Base-by-base conservation (phyloP, 2,113 vertebrate genomes). In the Neolamprologus modestus region DNA sequence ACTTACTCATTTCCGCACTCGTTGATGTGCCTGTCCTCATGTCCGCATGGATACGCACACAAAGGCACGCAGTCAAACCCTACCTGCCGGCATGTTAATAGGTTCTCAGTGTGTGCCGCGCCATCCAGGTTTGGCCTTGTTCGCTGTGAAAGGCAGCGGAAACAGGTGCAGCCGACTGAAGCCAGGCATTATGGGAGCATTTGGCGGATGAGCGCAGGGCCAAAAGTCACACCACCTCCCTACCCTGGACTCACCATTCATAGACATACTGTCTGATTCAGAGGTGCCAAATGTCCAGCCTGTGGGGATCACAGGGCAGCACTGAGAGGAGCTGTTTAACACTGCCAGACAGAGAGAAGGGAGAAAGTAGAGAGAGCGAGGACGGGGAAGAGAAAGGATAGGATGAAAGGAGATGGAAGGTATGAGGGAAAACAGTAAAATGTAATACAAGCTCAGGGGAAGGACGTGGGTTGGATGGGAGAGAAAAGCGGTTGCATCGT, bases 251-350 rank as follows among this genome's bases (percentile, higher is more conserved):
- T 73, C 55, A 31, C 57, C 82, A 28, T 53, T 84, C 78, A 47
- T 87, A 82, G 84, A 80, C 83, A 84, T 71, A 85, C 83, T 87
- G 90, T 91, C 78, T 82, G 92, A 94, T 86, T 92, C 88, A 87
- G 87, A 92, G 85, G 92, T 90, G 92, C 86, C 89, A 94, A 94
- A 93, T 50, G 84, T 85, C 88, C 82, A 76, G 86, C 31, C 84
- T 52, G 91, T 26, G 24, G 86, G 90, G 86, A 81, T 80, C 90
- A 66, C 73, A n/a, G 66, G 47, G 83, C 9, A 53, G 63, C 61
- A 33, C 4, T 3, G 82, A 86, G 83, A 68, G 5, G 55, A 85
- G 76, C 87, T 55, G 59, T 80, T 84, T 21, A 54, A 82, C 45
- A 1, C 35, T 16, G 88, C 66, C 54, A 88, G 76, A 86, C 63